Evolutionary conservation across 2,113 vertebrate species (phyloP).

Genomic region (Oplegnathus fasciatus): DNA sequence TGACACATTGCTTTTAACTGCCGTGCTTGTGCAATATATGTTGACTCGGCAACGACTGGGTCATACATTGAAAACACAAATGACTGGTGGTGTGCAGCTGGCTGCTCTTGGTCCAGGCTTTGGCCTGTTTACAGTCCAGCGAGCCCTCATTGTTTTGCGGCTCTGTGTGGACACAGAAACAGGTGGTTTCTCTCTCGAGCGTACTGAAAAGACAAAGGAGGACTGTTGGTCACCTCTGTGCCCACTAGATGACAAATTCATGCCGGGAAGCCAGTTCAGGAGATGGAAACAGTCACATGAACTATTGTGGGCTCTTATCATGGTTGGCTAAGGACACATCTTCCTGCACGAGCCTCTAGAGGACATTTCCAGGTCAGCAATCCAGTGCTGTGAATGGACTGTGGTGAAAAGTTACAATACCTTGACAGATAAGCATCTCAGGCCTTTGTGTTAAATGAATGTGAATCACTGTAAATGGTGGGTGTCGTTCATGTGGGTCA

Average conservation of each 20-base stretch:
- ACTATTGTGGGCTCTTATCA: slow-evolving; percentile 8
- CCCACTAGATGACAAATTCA: slow-evolving; percentile 43
- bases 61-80: slow-evolving; percentile 23
- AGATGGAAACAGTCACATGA: slow-evolving; percentile 42
- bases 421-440: slow-evolving; percentile 52
- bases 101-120: slow-evolving; percentile 22
- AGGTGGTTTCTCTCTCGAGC: slow-evolving; percentile 59
- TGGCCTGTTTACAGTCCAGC: slow-evolving; percentile 59
- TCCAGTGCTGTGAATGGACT: slow-evolving; percentile 26
- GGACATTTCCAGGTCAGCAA: slow-evolving; percentile 53
- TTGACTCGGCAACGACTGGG: not conserved
- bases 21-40: not conserved
- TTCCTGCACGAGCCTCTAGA: slow-evolving; percentile 17
- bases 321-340: slow-evolving; percentile 25
- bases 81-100: slow-evolving; percentile 44
- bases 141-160: slow-evolving; percentile 59
- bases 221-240: slow-evolving; percentile 52
- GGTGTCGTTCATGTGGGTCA: slow-evolving; percentile 6
- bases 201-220: slow-evolving; percentile 58
- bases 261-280: slow-evolving; percentile 37
- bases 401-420: slow-evolving; percentile 28
- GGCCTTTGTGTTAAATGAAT: slow-evolving; percentile 36
- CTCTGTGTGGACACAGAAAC: slow-evolving; percentile 47
- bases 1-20: slow-evolving; percentile 6
- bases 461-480: slow-evolving; percentile 24